A percentile compares a stretch with the other conserved stretches of the same genome.
phyloP scores from a whole-genome alignment of 2,888 invertebrate species.

The Protophormia terraenovae region DNA sequence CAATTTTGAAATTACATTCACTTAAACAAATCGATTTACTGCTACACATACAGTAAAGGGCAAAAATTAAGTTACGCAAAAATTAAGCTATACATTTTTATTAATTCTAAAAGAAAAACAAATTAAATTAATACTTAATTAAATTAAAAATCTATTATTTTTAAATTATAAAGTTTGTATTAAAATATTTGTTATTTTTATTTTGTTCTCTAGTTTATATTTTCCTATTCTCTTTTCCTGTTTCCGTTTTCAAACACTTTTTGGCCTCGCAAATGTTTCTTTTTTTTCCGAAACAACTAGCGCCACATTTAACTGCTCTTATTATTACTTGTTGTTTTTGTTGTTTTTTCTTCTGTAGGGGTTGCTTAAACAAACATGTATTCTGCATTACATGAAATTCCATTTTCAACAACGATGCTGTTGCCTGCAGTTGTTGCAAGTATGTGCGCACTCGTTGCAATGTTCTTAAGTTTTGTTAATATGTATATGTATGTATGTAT shows the following conservation, averaged over 20 bases:
- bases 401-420: conserved; percentile 44
- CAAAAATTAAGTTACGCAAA: background rate
- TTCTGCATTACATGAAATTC: conserved; percentile 48
- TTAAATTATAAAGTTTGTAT: background rate
- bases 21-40: conserved; percentile 15
- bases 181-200: background rate
- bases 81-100: too few relatives aligned
- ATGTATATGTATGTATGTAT: too few relatives aligned
- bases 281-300: conserved; percentile 15
- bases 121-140: background rate
- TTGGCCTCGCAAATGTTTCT: conserved; percentile 22
- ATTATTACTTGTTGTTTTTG: conserved; percentile 7
- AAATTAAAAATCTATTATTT: background rate
- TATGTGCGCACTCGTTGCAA: background rate
- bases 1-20: conserved; percentile 8
- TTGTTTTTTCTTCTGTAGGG: background rate
- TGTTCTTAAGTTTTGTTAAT: conserved; percentile 49
- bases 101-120: too few relatives aligned
- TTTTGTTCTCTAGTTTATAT: background rate
- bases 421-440: conserved; percentile 37
- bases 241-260: conserved; percentile 27
- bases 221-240: background rate
- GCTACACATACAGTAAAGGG: background rate
- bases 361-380: conserved; percentile 33
- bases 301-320: conserved; percentile 26